Evolutionary conservation across 2,797 vertebrate species (phyloP).

Genomic region (Centroberyx gerrardi): DNA sequence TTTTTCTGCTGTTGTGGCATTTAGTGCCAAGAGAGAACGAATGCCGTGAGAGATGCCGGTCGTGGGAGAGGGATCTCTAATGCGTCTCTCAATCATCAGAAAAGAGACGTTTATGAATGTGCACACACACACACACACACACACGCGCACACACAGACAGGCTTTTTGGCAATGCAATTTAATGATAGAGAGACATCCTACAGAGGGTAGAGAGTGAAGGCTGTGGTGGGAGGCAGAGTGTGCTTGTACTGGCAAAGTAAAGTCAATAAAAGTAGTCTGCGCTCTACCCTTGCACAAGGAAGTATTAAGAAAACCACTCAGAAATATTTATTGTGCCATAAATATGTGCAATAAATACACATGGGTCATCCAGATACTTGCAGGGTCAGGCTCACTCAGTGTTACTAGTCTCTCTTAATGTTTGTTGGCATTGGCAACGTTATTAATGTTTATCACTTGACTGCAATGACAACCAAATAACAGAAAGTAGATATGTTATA

Average conservation of each 20-base stretch:
- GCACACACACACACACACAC: not conserved
- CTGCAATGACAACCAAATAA: not conserved
- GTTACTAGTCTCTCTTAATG: not conserved
- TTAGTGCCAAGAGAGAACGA: constrained; percentile 19
- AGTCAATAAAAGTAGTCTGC: constrained; percentile 49
- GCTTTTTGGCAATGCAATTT: constrained; percentile 36
- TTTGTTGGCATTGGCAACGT: not conserved
- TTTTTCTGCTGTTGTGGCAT: constrained; percentile 39
- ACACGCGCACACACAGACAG: not conserved
- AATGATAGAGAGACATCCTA: constrained; percentile 24
- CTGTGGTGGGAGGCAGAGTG: constrained; percentile 38
- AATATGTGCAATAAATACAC: constrained; percentile 30
- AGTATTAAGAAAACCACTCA: constrained; percentile 23
- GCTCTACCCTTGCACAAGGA: constrained; percentile 1
- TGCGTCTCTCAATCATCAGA: constrained; percentile 9
- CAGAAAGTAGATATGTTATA: not conserved
- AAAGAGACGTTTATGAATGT: constrained; percentile 9
- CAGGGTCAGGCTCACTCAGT: constrained; percentile 18
- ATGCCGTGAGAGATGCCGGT: not conserved
- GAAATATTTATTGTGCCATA: constrained; percentile 43
- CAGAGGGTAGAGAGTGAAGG: constrained; percentile 1
- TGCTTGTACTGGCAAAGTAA: constrained; percentile 24
- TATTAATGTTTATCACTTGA: not conserved
- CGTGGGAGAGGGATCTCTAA: constrained; percentile 25
- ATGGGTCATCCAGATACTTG: constrained; percentile 13